Evolutionary conservation across 2,797 vertebrate genomes (phyloP), one percentile per base, ranked within the genome.

Genomic region (Sebastes trivittatus): DNA sequence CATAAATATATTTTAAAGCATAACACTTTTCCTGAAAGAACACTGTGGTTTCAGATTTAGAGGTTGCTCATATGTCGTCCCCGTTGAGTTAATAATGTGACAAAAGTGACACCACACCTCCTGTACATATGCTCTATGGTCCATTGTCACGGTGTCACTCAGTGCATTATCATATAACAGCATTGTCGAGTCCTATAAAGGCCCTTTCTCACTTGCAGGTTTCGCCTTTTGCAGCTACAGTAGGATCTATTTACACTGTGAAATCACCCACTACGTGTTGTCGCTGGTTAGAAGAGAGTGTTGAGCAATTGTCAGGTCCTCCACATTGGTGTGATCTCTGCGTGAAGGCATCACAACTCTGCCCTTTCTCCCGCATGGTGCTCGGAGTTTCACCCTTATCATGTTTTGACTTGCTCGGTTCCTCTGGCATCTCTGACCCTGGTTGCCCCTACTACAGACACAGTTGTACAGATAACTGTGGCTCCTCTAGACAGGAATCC

Each of bases 101-200:
- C 46, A 32, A 54, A 58, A 49, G 13, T 13, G 16, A 32, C 23
- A 18, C 36, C 58, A 62, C 73, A 63, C 46, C 68, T 23, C 3
- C 11, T 8, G 32, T 6, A 18, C 30, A 34, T 32, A 29, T 3
- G 18, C 18, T 22, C 8, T 2, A 14, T 11, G 5, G 4, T 1
- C 7, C 6, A 56, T 68, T 82, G 63, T 82, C 62, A 18, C 61
- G n/a, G 30, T 8, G 13, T 67, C 74, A 77, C 63, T 72, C 52
- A 38, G 1, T 42, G 25, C 4, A 7, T 1, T 7, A 8, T 80
- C 78, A 64, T 22, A 11, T 22, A 5, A 56, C 49, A 49, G 38
- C 70, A 14, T 5, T 2, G 30, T 0, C 38, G 14, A 46, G 38
- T 42, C 38, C 38, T 36, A n/a, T 36, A n/a, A 2, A 29, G 5